Evolutionary conservation across 2,113 vertebrate species (phyloP).

Genomic region (Callopanchax toddi): DNA sequence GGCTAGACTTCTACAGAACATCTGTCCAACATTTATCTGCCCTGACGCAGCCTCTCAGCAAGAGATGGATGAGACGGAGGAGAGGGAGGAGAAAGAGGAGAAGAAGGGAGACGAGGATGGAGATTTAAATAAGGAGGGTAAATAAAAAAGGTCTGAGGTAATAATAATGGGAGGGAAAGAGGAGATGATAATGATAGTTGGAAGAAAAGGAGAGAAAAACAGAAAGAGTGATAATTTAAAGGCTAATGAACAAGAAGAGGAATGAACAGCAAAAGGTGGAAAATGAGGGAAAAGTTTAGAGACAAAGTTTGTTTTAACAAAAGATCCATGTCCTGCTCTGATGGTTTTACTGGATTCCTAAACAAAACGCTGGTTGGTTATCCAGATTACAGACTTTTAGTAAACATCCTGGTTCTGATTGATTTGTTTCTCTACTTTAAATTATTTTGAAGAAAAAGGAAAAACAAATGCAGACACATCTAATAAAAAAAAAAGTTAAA

Average conservation of each 20-base stretch:
- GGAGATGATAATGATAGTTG: not conserved
- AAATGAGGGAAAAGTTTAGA: too few relatives aligned
- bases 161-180: not conserved
- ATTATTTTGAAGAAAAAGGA: too few relatives aligned
- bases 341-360: too few relatives aligned
- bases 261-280: too few relatives aligned
- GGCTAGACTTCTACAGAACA: conserved; percentile 69
- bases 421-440: too few relatives aligned
- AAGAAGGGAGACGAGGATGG: not conserved
- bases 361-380: too few relatives aligned
- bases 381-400: too few relatives aligned
- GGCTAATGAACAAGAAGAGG: not conserved
- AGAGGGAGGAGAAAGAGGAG: conserved; percentile 1
- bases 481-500: too few relatives aligned
- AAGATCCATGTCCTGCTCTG: too few relatives aligned
- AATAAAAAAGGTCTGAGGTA: not conserved
- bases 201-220: not conserved
- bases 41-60: conserved; percentile 53
- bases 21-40: conserved; percentile 74
- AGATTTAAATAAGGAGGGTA: not conserved
- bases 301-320: too few relatives aligned
- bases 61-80: conserved; percentile 49
- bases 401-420: too few relatives aligned
- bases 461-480: too few relatives aligned
- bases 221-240: not conserved